Evolutionary conservation across 2,113 vertebrate species (phyloP).

Genomic region (Pachypanchax playfairii): DNA sequence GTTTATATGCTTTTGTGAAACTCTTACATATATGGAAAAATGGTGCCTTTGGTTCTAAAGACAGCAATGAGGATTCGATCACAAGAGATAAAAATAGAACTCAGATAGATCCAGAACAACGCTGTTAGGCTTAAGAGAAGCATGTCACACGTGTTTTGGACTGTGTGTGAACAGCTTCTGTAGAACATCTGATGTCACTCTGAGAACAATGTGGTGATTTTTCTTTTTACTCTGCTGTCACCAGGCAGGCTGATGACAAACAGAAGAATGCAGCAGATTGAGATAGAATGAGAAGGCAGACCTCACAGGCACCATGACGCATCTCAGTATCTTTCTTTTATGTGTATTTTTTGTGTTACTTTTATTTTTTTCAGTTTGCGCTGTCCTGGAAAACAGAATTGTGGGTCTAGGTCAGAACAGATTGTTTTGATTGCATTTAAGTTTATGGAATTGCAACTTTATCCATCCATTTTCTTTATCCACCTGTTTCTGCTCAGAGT

Average conservation of each 20-base stretch:
- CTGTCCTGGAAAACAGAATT: too few species aligned
- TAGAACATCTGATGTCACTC: slow-evolving; percentile 53
- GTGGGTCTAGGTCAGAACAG: not conserved
- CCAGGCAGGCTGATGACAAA: slow-evolving; percentile 19
- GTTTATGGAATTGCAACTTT: too few species aligned
- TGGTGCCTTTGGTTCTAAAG: not conserved
- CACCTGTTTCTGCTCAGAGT: too few species aligned
- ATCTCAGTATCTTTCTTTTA: slow-evolving; percentile 25
- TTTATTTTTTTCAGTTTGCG: not conserved
- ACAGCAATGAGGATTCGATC: slow-evolving; percentile 6
- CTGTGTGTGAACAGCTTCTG: slow-evolving; percentile 28
- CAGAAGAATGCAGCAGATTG: slow-evolving; percentile 56
- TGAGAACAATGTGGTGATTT: slow-evolving; percentile 55
- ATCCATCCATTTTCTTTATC: too few species aligned
- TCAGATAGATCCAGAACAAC: not conserved
- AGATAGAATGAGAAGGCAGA: slow-evolving; percentile 19
- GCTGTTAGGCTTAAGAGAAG: slow-evolving; percentile 4
- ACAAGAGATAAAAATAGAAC: not conserved
- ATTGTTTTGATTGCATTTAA: too few species aligned
- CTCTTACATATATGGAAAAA: not conserved
- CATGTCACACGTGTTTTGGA: slow-evolving; percentile 1
- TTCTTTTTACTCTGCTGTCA: slow-evolving; percentile 60
- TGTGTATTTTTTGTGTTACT: not conserved
- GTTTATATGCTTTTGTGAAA: not conserved
- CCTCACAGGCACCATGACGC: slow-evolving; percentile 37